Base-by-base conservation (phyloP, 2,797 vertebrate species). In the Cynodonichthys magdalenae region DNA sequence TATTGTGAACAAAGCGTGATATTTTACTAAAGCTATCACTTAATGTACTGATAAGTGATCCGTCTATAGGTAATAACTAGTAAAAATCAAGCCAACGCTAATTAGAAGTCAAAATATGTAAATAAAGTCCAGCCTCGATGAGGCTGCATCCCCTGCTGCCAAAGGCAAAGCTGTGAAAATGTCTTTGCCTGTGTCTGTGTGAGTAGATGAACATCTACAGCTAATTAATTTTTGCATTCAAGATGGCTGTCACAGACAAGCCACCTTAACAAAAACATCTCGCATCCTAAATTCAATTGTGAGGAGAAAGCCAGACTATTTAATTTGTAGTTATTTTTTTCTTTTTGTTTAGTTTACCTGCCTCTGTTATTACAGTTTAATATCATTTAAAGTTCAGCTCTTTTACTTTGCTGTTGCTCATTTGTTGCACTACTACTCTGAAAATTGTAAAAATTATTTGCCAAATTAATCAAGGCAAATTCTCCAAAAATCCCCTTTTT, bases 1-100 rank as follows among this genome's bases (percentile, higher is more conserved):
- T 66, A 54, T 59, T 81, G 68, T 49, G 41, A 53, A 72, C 71
- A 18, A 50, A 52, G 66, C 62, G 52, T 24, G 80, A 71, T 45
- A 61, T 24, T 41, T 7, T 47, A 18, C 55, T 31, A 46, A 69
- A 69, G 73, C 42, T 39, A 45, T 50, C 49, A 36, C 48, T 76
- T 11, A 18, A 11, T 15, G 24, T 58, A 56, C 70, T 41, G 66
- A 68, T 74, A 31, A 46, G 5, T 3, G 52, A 63, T 67, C 24
- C 18, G 18, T 28, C 20, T 18, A 28, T 27, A 15, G 20, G 59
- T 24, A 6, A 20, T 31, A 53, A 61, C n/a, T 15, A 41, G 55
- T 17, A 11, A 39, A 54, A 12, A 12, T 39, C 24, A 24, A 20
- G 12, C 46, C n/a, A 46, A 8, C 10, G 36, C 36, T 39, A 3